Evolutionary conservation across 1,140 invertebrate genomes (phyloP).

Genomic region (Platorchestia sp.): DNA sequence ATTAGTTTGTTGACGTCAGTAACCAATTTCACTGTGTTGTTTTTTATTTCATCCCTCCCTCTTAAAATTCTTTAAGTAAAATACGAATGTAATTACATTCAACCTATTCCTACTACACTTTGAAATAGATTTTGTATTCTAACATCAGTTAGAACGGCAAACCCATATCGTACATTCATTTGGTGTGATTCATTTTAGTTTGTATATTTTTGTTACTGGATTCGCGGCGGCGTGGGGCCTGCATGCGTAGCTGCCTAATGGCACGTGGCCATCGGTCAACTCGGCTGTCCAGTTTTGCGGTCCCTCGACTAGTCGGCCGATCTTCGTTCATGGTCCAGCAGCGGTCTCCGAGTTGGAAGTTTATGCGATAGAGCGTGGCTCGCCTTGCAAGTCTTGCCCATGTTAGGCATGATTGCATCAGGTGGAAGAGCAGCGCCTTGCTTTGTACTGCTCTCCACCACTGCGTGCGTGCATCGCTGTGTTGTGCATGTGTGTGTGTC

Average conservation of each 20-base stretch:
- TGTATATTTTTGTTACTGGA: neutral
- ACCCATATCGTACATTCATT: neutral
- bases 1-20: neutral
- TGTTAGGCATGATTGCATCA: slow-evolving; percentile 27
- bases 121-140: neutral
- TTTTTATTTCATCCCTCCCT: neutral
- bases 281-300: neutral
- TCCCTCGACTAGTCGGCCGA: neutral
- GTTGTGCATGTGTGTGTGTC: neutral
- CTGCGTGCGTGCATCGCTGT: neutral
- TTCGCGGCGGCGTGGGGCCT: neutral
- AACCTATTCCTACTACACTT: neutral
- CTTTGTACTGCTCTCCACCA: neutral
- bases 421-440: neutral
- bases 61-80: neutral
- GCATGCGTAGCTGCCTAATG: neutral
- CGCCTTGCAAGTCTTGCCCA: slow-evolving; percentile 23
- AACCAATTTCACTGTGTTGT: neutral
- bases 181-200: neutral
- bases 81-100: neutral
- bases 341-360: neutral
- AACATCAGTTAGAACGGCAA: neutral
- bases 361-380: neutral
- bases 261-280: neutral
- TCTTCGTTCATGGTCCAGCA: neutral